Evolutionary conservation across 2,113 vertebrate species (phyloP).

Genomic region (Plecotus auritus): DNA sequence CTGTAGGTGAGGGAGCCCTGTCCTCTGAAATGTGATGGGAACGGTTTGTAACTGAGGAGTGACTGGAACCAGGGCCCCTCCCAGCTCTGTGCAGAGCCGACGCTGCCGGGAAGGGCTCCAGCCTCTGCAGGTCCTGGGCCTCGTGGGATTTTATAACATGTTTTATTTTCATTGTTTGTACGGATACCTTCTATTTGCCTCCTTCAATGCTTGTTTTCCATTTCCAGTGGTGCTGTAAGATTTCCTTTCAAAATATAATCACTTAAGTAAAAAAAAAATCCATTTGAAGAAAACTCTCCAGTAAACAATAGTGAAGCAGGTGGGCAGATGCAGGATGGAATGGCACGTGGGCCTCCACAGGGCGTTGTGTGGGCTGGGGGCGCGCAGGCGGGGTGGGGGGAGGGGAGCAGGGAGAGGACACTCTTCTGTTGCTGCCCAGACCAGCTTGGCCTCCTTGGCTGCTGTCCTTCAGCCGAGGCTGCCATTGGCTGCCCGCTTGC

Average conservation of each 20-base stretch:
- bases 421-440: no score
- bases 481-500: neutral
- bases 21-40: neutral
- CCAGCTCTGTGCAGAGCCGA: neutral
- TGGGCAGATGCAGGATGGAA: neutral
- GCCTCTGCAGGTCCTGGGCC: neutral
- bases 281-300: constrained; percentile 35
- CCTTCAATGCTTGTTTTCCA: constrained; percentile 50
- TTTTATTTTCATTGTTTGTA: constrained; percentile 22
- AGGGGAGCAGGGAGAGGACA: fast-evolving
- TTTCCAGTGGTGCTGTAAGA: constrained; percentile 44
- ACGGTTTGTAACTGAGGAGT: neutral
- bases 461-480: no score
- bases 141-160: neutral
- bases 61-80: neutral
- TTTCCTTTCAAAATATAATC: constrained; percentile 68
- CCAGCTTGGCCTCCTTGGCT: no score
- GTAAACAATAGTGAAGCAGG: constrained; percentile 30
- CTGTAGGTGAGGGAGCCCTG: neutral
- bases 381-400: fast-evolving
- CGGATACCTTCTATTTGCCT: neutral
- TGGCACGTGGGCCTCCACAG: neutral
- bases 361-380: fast-evolving
- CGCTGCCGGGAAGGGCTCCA: neutral
- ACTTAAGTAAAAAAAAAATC: constrained; percentile 45